Percentiles rank a stretch among this genome's conserved stretches.
phyloP scores from a whole-genome alignment of 2,113 vertebrate species.

The Crotalus helleri region DNA sequence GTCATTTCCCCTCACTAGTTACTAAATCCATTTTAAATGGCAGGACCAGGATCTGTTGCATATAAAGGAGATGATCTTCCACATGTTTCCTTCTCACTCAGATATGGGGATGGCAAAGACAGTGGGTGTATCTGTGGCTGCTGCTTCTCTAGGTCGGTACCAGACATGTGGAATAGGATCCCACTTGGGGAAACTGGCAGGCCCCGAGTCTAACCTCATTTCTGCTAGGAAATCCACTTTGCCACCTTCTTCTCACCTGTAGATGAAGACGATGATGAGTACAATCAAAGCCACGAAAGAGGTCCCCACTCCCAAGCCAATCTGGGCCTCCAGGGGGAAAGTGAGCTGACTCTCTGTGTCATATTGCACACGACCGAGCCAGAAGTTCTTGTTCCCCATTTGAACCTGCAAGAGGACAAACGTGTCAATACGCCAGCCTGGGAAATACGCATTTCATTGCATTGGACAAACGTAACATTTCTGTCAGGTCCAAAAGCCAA shows the following conservation, averaged over 20 bases:
- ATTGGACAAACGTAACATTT: not conserved
- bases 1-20: no score
- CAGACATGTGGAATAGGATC: no score
- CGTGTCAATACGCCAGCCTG: not conserved
- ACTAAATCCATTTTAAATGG: no score
- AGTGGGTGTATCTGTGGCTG: no score
- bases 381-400: slow-evolving; percentile 92
- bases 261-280: slow-evolving; percentile 93
- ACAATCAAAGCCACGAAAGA: slow-evolving; percentile 92
- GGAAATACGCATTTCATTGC: not conserved
- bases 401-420: slow-evolving; percentile 71
- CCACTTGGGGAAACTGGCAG: no score
- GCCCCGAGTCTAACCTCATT: no score
- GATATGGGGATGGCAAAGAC: no score
- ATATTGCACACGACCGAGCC: slow-evolving; percentile 89
- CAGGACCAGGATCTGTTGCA: no score
- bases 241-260: slow-evolving; percentile 76
- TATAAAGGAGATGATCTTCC: no score
- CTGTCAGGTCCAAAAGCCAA: not conserved
- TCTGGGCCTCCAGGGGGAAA: slow-evolving; percentile 92
- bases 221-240: not conserved
- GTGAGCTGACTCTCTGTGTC: slow-evolving; percentile 85
- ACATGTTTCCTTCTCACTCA: no score
- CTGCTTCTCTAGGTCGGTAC: no score
- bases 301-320: slow-evolving; percentile 88